phyloP scores from a whole-genome alignment of 2,797 vertebrate genomes.

The Lacerta viridis region DNA sequence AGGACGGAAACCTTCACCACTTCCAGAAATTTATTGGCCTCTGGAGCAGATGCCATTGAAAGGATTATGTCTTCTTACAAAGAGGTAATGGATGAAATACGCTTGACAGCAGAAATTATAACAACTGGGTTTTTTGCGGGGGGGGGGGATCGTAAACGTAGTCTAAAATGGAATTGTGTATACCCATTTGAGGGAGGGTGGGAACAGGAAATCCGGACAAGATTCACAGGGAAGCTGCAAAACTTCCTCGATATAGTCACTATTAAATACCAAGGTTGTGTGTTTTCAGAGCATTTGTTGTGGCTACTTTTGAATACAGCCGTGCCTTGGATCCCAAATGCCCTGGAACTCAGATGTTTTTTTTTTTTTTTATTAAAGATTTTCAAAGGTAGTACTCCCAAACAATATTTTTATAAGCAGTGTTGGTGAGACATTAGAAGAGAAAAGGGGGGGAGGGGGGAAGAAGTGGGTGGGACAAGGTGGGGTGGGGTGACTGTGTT shows the following conservation, averaged over 20 bases:
- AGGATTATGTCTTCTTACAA: slow-evolving; percentile 99
- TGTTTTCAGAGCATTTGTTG: background rate
- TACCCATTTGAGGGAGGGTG: background rate
- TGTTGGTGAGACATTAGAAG: too few relatives aligned
- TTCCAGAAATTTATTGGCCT: slow-evolving; percentile 93
- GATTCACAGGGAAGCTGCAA: background rate
- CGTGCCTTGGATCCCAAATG: too few relatives aligned
- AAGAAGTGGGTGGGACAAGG: too few relatives aligned
- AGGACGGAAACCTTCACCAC: slow-evolving; percentile 98
- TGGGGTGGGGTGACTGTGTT: too few relatives aligned
- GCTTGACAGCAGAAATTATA: slow-evolving; percentile 40
- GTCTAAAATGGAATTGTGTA: background rate
- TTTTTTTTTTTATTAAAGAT: too few relatives aligned
- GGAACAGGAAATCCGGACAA: background rate
- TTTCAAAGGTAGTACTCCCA: too few relatives aligned
- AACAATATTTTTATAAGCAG: too few relatives aligned
- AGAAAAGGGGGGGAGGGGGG: too few relatives aligned
- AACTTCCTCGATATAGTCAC: background rate
- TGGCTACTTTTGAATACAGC: background rate
- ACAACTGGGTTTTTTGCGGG: background rate
- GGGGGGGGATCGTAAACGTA: background rate
- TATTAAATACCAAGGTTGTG: background rate
- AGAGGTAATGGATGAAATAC: slow-evolving; percentile 86
- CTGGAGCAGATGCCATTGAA: slow-evolving; percentile 97
- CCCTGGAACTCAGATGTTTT: too few relatives aligned